These are phyloP conservation scores for Drosophila micromelanica DNA, from an alignment of 1,140 invertebrate genomes.

Conservation along the genomic window DNA sequence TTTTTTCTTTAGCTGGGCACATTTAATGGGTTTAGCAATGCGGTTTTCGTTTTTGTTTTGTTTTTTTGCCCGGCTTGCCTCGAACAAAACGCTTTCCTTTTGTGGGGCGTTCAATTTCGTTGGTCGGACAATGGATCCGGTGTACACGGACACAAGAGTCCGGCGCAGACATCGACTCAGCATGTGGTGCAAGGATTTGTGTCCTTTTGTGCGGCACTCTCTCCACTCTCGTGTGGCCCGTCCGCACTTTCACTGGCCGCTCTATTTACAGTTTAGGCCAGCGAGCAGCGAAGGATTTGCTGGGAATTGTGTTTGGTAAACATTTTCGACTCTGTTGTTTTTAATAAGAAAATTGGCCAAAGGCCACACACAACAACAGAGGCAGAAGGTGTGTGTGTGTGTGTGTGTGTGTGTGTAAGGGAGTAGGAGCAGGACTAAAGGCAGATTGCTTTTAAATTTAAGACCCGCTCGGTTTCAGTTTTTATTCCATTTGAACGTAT, in stretches of 20 bases:
- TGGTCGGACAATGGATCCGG: constrained; percentile 17
- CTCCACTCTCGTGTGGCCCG: constrained; percentile 28
- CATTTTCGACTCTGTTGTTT: constrained; percentile 80
- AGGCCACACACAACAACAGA: constrained; percentile 58
- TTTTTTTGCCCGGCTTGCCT: constrained; percentile 9
- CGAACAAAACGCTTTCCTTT: constrained; percentile 49
- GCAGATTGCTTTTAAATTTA: constrained; percentile 80
- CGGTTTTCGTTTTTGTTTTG: constrained; percentile 20
- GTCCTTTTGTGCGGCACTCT: constrained; percentile 45
- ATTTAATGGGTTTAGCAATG: constrained; percentile 72
- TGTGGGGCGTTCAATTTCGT: constrained; percentile 42
- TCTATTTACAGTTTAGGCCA: constrained; percentile 78
- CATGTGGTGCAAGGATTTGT: constrained; percentile 72
- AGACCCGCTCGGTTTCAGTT: constrained; percentile 50
- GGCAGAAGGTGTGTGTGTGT: background rate
- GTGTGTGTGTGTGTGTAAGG: no score
- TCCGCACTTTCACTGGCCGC: constrained; percentile 76
- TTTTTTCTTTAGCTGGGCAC: constrained; percentile 47
- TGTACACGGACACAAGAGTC: constrained; percentile 10
- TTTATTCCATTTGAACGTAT: constrained; percentile 39
- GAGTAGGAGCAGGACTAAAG: constrained; percentile 17
- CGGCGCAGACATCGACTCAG: constrained; percentile 49
- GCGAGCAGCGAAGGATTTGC: constrained; percentile 58
- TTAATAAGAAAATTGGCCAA: constrained; percentile 83
- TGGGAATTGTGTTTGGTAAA: constrained; percentile 81